Conservation (phyloP, 1,140 invertebrate genomes). For the Gerris buenoi region DNA sequence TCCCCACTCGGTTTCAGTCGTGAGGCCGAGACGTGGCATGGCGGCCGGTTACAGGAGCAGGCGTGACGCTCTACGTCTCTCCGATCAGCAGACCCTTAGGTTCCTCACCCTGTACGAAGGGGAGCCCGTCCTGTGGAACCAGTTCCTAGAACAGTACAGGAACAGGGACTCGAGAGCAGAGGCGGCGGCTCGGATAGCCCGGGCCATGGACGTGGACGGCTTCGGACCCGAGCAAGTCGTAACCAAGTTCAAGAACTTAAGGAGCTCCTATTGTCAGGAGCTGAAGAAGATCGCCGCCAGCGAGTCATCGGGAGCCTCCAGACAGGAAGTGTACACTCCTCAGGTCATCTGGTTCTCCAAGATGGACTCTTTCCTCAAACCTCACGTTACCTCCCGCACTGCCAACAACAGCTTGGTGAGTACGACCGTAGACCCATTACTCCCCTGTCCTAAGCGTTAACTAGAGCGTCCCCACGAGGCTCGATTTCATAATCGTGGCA, state of each 20-base stretch:
- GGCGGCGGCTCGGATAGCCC: not conserved
- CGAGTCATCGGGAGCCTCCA: conserved; percentile 6
- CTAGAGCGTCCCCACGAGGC: too few relatives aligned
- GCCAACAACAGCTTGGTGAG: too few relatives aligned
- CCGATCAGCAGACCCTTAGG: not conserved
- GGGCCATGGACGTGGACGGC: not conserved
- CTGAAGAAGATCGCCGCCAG: conserved; percentile 12
- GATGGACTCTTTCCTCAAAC: not conserved
- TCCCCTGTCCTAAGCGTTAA: too few relatives aligned
- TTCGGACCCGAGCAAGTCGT: conserved; percentile 12
- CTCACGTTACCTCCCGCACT: not conserved
- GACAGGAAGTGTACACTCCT: conserved; percentile 8
- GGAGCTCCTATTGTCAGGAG: conserved; percentile 15
- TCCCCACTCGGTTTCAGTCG: too few relatives aligned
- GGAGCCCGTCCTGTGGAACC: not conserved
- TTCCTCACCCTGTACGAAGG: not conserved
- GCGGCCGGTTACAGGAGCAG: not conserved
- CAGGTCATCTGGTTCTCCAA: conserved; percentile 9
- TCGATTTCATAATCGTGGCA: too few relatives aligned
- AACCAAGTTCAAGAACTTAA: conserved; percentile 13
- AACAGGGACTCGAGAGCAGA: not conserved
- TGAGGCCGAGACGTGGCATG: too few relatives aligned
- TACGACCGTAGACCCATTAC: too few relatives aligned
- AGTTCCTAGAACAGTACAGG: not conserved
- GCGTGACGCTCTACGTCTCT: not conserved